These are phyloP conservation scores for Jacana jacana DNA, from an alignment of 2,113 vertebrate genomes.

Conservation along the genomic window DNA sequence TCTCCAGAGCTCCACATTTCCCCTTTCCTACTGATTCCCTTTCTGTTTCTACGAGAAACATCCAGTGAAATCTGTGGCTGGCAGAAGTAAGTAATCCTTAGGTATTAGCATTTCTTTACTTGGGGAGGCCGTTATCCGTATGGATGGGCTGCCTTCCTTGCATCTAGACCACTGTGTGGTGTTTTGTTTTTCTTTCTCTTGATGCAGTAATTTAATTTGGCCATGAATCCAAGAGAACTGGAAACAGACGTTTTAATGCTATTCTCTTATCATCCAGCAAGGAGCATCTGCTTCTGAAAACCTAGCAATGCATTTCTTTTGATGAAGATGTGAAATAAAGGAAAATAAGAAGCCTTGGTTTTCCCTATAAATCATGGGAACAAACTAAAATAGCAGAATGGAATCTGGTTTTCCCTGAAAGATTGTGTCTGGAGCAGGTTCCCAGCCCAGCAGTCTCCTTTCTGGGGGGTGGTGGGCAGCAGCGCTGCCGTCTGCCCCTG, in stretches of 20 bases:
- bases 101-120: not conserved
- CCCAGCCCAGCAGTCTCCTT: not conserved
- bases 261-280: not conserved
- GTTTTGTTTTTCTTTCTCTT: not conserved
- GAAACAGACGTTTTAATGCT: not conserved
- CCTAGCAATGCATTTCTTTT: not conserved
- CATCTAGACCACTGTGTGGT: not conserved
- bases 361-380: not conserved
- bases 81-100: not conserved
- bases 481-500: not conserved
- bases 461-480: not conserved
- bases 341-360: not conserved
- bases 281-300: not conserved
- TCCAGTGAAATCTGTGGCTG: not conserved
- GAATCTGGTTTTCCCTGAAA: not conserved
- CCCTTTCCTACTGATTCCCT: not conserved
- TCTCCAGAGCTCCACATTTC: not conserved
- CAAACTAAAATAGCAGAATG: not conserved
- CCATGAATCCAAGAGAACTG: not conserved
- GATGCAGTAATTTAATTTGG: not conserved
- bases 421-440: not conserved
- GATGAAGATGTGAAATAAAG: not conserved
- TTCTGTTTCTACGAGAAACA: not conserved
- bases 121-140: not conserved
- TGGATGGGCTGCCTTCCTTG: not conserved